Evolutionary conservation across 2,113 vertebrate genomes (phyloP).

Genomic region (Eleginops maclovinus): DNA sequence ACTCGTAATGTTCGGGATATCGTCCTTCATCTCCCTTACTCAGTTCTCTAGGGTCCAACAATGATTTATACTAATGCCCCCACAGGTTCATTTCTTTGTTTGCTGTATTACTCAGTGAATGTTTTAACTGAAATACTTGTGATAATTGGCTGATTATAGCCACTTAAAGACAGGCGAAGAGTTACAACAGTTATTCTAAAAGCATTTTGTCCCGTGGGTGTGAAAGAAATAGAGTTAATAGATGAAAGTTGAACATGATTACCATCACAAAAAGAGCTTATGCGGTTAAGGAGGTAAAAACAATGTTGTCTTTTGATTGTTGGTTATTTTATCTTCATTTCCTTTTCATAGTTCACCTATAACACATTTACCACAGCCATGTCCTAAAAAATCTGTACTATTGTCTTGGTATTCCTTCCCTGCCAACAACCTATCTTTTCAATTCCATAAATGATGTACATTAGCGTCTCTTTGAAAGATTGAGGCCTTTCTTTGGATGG

Average conservation of each 20-base stretch:
- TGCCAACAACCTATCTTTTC: background rate
- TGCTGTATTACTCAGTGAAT: background rate
- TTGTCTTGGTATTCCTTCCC: background rate
- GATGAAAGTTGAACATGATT: conserved; percentile 10
- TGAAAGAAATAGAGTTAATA: background rate
- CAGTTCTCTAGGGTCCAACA: conserved; percentile 9
- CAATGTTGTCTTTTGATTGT: background rate
- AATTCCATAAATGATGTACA: background rate
- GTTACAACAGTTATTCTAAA: background rate
- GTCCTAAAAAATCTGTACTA: background rate
- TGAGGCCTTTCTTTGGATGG: too few relatives aligned
- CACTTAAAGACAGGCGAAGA: background rate
- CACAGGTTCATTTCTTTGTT: background rate
- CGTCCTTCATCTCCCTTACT: conserved; percentile 2
- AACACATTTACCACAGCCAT: background rate
- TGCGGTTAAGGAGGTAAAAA: background rate
- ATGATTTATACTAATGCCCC: background rate
- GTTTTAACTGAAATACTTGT: background rate
- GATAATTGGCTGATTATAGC: conserved; percentile 11
- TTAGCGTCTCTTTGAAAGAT: background rate
- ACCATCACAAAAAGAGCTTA: background rate
- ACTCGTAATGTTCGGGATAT: conserved; percentile 9
- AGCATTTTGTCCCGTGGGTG: background rate
- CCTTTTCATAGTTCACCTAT: background rate
- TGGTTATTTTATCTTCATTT: background rate